Base-by-base conservation (phyloP, 2,797 vertebrate species). In the Phataginus tricuspis region DNA sequence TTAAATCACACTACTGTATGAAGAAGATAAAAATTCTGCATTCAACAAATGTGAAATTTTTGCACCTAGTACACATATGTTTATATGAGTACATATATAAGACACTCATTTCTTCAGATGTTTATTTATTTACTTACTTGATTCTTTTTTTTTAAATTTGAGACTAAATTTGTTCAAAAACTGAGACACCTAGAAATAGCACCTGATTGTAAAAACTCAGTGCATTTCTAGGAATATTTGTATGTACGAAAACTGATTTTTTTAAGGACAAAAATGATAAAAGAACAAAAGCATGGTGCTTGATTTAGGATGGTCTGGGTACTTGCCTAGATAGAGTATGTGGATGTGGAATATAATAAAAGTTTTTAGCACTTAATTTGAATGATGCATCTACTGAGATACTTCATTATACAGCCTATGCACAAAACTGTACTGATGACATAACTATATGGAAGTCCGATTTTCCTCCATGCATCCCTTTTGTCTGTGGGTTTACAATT, bases 1-100 rank as follows among this genome's bases (percentile, higher is more conserved):
- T 98, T 98, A 98, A 97, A 98, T 64, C 39, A 69, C 31, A 64
- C n/a, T 61, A 77, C 68, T 95, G 69, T 97, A 96, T 96, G 84
- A 98, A 97, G 83, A 96, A 94, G 93, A 74, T 92, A 90, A 93
- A 98, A 96, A 72, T 96, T 82, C 49, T 96, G 34, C 69, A 72
- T 95, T 90, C 74, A 94, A 91, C 53, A 92, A 92, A 69, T 59
- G 75, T 80, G 55, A 83, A 87, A 29, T 34, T 69, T 91, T 85
- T 75, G 18, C 12, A 80, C n/a, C 4, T 83, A 83, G 78, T 90
- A 86, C 55, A 78, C 8, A 10, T 19, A 61, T 85, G 51, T 77
- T 11, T 87, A 39, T 91, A 19, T 91, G 86, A 84, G 90, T 51
- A 75, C 31, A 90, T 91, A 23, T 31, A 75, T 16, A 80, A 27